Conservation (phyloP, 2,888 invertebrate species). For the Calephelis perditalis region DNA sequence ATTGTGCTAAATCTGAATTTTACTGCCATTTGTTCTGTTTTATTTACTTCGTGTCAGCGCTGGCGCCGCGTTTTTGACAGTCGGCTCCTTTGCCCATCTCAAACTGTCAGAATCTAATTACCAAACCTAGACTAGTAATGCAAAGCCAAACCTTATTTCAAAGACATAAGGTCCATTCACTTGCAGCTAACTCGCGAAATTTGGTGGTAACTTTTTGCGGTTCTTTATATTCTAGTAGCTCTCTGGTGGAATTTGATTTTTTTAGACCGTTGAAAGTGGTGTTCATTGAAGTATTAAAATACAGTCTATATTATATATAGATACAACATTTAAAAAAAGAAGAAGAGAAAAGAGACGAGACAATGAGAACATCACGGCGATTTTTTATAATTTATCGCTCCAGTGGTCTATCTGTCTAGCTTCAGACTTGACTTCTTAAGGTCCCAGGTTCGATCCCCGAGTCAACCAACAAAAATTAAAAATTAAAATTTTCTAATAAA, state of each 20-base stretch:
- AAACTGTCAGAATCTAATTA: constrained; percentile 76
- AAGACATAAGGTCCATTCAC: not conserved
- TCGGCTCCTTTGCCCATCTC: constrained; percentile 69
- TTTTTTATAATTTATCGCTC: too few species aligned
- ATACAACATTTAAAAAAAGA: too few species aligned
- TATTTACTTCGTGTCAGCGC: constrained; percentile 58
- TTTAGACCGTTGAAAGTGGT: not conserved
- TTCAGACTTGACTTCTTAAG: too few species aligned
- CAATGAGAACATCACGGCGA: too few species aligned
- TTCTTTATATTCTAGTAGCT: constrained; percentile 4
- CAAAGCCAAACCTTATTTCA: not conserved
- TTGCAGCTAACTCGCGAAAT: not conserved
- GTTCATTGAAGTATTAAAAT: not conserved
- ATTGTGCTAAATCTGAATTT: constrained; percentile 35
- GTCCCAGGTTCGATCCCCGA: too few species aligned
- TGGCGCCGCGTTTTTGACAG: constrained; percentile 74
- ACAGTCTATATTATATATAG: too few species aligned
- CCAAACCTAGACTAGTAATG: constrained; percentile 21
- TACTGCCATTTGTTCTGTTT: constrained; percentile 48
- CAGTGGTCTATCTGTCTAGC: too few species aligned
- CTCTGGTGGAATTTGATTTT: constrained; percentile 4
- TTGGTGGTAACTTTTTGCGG: constrained; percentile 7
- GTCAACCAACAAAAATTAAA: too few species aligned
- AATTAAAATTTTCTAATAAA: too few species aligned
- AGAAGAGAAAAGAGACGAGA: too few species aligned